Evolutionary conservation across 2,797 vertebrate species (phyloP).

Genomic region (Spatula versicolor): DNA sequence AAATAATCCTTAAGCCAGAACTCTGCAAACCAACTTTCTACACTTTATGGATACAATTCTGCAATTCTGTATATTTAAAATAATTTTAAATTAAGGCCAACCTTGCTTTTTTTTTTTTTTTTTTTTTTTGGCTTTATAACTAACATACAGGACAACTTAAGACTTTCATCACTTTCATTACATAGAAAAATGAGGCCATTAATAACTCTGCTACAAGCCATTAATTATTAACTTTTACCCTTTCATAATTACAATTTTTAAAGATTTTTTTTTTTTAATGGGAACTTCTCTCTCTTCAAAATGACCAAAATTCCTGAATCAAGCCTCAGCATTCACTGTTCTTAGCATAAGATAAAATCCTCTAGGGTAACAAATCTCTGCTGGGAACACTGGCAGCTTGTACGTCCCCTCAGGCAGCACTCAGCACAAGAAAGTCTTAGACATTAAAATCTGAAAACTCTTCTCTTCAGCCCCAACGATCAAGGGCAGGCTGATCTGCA

Average conservation of each 20-base stretch:
- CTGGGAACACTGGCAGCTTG: background rate
- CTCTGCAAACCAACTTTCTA: conserved; percentile 14
- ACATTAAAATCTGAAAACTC: background rate
- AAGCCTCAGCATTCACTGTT: background rate
- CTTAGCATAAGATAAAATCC: background rate
- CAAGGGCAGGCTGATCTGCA: background rate
- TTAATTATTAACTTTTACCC: conserved; percentile 43
- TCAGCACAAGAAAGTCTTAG: background rate
- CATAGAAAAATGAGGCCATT: conserved; percentile 30
- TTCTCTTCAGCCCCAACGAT: background rate
- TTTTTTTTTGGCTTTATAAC: background rate
- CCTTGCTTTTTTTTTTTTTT: background rate
- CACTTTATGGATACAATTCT: background rate
- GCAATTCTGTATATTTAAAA: background rate
- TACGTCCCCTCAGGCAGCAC: background rate
- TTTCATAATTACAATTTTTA: conserved; percentile 15
- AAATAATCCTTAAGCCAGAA: conserved; percentile 34
- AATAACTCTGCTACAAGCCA: conserved; percentile 27
- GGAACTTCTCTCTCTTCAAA: background rate
- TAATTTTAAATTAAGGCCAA: background rate
- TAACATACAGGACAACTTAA: conserved; percentile 18
- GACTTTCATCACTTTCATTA: conserved; percentile 41
- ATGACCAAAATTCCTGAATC: background rate
- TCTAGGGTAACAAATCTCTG: conserved; percentile 6
- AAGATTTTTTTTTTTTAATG: background rate